These are phyloP conservation scores for Drosophila sproati DNA, from an alignment of 1,140 invertebrate genomes.

Conservation along the genomic window DNA sequence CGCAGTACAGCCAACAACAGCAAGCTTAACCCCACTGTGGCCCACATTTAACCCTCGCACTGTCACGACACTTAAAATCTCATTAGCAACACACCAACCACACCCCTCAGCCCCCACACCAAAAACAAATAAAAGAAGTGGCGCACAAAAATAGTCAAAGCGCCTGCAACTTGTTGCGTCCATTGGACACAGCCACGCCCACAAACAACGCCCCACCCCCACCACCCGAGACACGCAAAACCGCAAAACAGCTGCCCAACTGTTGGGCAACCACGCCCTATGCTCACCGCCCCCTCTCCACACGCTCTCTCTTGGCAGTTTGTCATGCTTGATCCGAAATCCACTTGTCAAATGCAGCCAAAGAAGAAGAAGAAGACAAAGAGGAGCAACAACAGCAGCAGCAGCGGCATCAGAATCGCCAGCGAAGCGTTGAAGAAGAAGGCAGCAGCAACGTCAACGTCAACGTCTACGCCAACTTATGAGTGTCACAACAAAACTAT, in stretches of 20 bases:
- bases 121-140: neutral
- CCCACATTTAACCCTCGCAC: neutral
- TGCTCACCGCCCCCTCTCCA: neutral
- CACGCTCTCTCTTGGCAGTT: conserved; percentile 6
- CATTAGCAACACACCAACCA: conserved; percentile 31
- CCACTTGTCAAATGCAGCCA: conserved; percentile 43
- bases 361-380: neutral
- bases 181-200: conserved; percentile 32
- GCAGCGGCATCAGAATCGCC: conserved; percentile 18
- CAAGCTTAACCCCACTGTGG: conserved; percentile 24
- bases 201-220: conserved; percentile 1
- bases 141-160: conserved; percentile 2
- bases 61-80: conserved; percentile 43
- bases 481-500: conserved; percentile 55
- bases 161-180: conserved; percentile 46
- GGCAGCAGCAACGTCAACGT: conserved; percentile 18
- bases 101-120: neutral
- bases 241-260: conserved; percentile 43
- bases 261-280: conserved; percentile 17
- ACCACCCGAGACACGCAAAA: conserved; percentile 6
- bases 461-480: conserved; percentile 39
- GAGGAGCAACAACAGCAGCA: neutral
- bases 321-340: conserved; percentile 29
- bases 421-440: conserved; percentile 34
- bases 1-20: neutral